Percentiles rank a stretch among this genome's conserved stretches.
Conservation (phyloP, 2,113 vertebrate species). For the Danionella cerebrum region DNA sequence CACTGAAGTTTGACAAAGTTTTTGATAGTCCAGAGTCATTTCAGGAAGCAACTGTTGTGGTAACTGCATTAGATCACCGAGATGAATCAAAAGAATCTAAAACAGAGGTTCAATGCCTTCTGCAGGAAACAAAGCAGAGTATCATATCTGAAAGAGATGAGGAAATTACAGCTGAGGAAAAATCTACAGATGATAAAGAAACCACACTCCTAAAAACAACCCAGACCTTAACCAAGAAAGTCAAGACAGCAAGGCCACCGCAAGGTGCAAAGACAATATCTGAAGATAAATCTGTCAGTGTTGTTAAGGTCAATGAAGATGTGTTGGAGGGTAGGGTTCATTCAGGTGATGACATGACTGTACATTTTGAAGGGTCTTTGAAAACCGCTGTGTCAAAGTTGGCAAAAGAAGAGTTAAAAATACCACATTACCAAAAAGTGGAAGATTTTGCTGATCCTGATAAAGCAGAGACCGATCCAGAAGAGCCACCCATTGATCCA, state of each 20-base stretch:
- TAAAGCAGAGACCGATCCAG: slow-evolving; percentile 59
- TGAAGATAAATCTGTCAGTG: slow-evolving; percentile 73
- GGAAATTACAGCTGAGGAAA: slow-evolving; percentile 63
- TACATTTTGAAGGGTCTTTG: slow-evolving; percentile 42
- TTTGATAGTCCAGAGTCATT: slow-evolving; percentile 41
- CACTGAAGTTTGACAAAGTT: slow-evolving; percentile 67
- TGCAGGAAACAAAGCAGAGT: slow-evolving; percentile 42
- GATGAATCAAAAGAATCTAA: slow-evolving; percentile 43
- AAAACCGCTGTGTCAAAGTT: slow-evolving; percentile 50
- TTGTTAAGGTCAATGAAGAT: slow-evolving; percentile 72
- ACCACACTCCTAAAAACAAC: slow-evolving; percentile 59
- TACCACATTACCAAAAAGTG: slow-evolving; percentile 52
- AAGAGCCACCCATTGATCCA: slow-evolving; percentile 66
- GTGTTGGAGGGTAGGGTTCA: slow-evolving; percentile 69
- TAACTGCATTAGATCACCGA: slow-evolving; percentile 41
- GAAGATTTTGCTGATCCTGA: slow-evolving; percentile 55
- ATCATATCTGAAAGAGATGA: slow-evolving; percentile 39
- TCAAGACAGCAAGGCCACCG: slow-evolving; percentile 76
- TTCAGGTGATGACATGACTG: slow-evolving; percentile 61
- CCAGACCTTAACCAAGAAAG: slow-evolving; percentile 72
- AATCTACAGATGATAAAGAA: slow-evolving; percentile 53
- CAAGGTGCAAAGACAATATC: slow-evolving; percentile 64
- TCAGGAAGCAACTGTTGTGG: slow-evolving; percentile 38
- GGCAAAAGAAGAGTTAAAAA: slow-evolving; percentile 56
- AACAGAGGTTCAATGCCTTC: slow-evolving; percentile 58